phyloP scores from a whole-genome alignment of 1,140 invertebrate species.

The Maconellicoccus hirsutus region DNA sequence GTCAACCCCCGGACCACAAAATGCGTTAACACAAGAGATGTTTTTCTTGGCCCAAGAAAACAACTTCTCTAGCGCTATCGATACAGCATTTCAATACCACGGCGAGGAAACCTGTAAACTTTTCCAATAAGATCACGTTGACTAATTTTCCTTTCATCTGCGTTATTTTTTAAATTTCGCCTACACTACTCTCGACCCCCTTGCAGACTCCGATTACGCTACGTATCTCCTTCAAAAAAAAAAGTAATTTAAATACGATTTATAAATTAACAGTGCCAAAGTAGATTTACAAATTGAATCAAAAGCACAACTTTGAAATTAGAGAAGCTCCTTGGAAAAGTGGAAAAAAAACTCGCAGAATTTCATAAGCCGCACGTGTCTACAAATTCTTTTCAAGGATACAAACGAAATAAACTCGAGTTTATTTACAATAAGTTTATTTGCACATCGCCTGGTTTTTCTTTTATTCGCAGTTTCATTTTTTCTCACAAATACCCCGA shows the following conservation, averaged over 20 bases:
- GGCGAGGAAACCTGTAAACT: too few relatives aligned
- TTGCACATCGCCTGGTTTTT: background rate
- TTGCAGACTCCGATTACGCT: too few relatives aligned
- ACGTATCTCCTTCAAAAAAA: too few relatives aligned
- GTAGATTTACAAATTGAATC: background rate
- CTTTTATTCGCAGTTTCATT: background rate
- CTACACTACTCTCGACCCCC: too few relatives aligned
- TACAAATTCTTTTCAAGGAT: conserved; percentile 19
- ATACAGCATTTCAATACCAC: too few relatives aligned
- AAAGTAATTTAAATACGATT: background rate
- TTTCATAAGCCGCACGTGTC: conserved; percentile 13
- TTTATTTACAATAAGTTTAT: conserved; percentile 22
- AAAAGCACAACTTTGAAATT: background rate
- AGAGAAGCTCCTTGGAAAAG: background rate
- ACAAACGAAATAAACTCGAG: conserved; percentile 11
- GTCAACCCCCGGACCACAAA: too few relatives aligned
- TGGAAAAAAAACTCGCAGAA: background rate
- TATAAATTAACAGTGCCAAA: background rate
- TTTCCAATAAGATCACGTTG: too few relatives aligned
- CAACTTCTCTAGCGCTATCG: too few relatives aligned
- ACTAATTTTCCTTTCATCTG: too few relatives aligned
- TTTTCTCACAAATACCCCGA: background rate
- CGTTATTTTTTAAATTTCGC: too few relatives aligned
- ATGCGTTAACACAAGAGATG: too few relatives aligned
- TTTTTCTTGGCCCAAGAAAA: too few relatives aligned